Base-by-base conservation (phyloP, 2,113 vertebrate species). In the Panthera leo region DNA sequence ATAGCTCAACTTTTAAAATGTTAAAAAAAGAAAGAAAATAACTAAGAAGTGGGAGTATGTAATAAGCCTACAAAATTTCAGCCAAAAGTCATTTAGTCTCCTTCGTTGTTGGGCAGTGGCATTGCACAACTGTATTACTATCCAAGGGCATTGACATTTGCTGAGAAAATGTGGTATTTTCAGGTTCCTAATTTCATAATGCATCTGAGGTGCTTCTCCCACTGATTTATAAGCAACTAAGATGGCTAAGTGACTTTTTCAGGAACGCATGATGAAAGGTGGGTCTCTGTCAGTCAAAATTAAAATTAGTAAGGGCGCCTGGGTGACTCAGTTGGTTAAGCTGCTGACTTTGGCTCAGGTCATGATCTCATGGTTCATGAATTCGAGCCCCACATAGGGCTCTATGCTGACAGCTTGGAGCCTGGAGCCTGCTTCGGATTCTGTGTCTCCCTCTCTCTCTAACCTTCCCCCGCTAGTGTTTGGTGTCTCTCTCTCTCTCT, bases 201-300 rank as follows among this genome's bases (percentile, higher is more conserved):
- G 70, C 3, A 90, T 75, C 36, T 85, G 10, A 82, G 12, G 39
- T 75, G 78, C 19, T 91, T 95, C 63, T 87, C 23, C 45, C 68
- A 90, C 75, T 92, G 23, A 70, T 36, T 89, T 87, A 86, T 2
- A 91, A 93, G 36, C 34, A 51, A 85, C 51, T 76, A 96, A 93
- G 13, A 85, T 63, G 34, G 80, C 31, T 65, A 42, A 87, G 31
- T 93, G 67, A 70, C 61, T 76, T 92, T 96, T 78, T 68, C 45
- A 67, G 25, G 34, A 95, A 89, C 55, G 48, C 1, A 45, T 78
- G 27, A 48, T 73, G 29, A 91, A 18, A 89, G 16, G 31, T 65
- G 4, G 36, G n/a, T 42, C 27, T 84, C 55, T 45, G 45, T 21
- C 7, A 84, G 25, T 91, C 79, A 79, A 76, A 96, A 94, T 61